A percentile compares a stretch with the other conserved stretches of the same genome.
Evolutionary conservation across 2,113 vertebrate genomes (phyloP).

Genomic region (Plotosus lineatus): DNA sequence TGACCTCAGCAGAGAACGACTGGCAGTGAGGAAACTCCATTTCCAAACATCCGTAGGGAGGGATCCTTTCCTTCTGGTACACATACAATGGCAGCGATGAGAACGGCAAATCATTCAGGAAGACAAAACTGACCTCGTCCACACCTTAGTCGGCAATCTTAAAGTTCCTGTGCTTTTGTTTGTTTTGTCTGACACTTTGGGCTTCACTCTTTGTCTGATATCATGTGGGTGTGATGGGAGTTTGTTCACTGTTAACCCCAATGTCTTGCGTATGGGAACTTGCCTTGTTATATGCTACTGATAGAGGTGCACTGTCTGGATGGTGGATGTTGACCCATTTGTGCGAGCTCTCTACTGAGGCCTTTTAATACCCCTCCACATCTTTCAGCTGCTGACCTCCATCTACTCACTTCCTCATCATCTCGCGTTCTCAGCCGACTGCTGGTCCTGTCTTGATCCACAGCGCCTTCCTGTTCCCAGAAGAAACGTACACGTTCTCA

Average conservation of each 20-base stretch:
- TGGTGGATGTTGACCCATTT: slow-evolving; percentile 17
- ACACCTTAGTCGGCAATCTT: slow-evolving; percentile 41
- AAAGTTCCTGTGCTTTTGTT: slow-evolving; percentile 39
- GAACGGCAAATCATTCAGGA: slow-evolving; percentile 42
- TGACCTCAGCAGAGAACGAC: slow-evolving; percentile 39
- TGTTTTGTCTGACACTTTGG: slow-evolving; percentile 46
- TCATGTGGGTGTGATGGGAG: slow-evolving; percentile 2
- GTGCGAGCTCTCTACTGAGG: background rate
- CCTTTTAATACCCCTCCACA: background rate
- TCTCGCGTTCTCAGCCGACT: background rate
- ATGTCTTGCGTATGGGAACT: slow-evolving; percentile 11
- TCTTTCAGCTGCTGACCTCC: background rate
- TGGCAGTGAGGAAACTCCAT: slow-evolving; percentile 45
- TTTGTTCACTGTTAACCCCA: slow-evolving; percentile 5
- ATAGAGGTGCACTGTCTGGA: slow-evolving; percentile 13
- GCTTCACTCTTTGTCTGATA: slow-evolving; percentile 22
- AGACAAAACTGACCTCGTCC: slow-evolving; percentile 51
- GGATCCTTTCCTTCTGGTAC: slow-evolving; percentile 51
- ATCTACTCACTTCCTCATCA: slow-evolving; percentile 17
- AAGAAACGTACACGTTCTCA: background rate
- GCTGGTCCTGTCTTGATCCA: slow-evolving; percentile 43
- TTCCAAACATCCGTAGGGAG: slow-evolving; percentile 55
- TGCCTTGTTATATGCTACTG: slow-evolving; percentile 1
- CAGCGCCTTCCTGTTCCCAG: slow-evolving; percentile 42
- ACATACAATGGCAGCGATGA: slow-evolving; percentile 47